phyloP scores from a whole-genome alignment of 2,797 vertebrate species.

The Echeneis naucrates region DNA sequence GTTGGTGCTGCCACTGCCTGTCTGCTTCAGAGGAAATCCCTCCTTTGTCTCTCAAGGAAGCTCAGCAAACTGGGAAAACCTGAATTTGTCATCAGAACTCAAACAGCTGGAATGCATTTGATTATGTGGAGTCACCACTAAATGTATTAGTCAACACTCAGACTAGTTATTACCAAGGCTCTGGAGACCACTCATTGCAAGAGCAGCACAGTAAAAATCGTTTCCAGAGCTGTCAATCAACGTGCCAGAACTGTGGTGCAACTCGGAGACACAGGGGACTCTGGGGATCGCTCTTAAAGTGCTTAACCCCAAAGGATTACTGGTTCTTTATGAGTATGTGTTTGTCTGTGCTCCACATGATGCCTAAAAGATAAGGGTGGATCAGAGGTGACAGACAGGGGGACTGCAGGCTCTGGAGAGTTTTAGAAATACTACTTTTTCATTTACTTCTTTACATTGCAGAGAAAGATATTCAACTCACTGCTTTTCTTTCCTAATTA shows the following conservation, averaged over 20 bases:
- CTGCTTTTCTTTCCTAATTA: neutral
- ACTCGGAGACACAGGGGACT: conserved; percentile 63
- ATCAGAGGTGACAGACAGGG: conserved; percentile 58
- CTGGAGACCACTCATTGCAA: conserved; percentile 72
- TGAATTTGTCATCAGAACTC: conserved; percentile 82
- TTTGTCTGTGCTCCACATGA: conserved; percentile 73
- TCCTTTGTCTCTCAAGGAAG: conserved; percentile 87
- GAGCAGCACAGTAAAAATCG: conserved; percentile 73
- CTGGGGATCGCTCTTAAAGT: conserved; percentile 68
- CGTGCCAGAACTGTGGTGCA: conserved; percentile 67
- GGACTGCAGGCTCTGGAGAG: conserved; percentile 29
- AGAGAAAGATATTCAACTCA: neutral
- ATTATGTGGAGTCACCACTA: conserved; percentile 68
- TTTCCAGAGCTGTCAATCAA: conserved; percentile 78
- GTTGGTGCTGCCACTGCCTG: conserved; percentile 78
- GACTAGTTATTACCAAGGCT: conserved; percentile 69
- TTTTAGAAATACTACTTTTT: neutral
- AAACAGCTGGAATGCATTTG: conserved; percentile 81
- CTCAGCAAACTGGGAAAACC: conserved; percentile 78
- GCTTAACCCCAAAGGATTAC: conserved; percentile 73
- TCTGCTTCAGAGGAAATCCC: conserved; percentile 85
- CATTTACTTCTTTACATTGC: neutral
- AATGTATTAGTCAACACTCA: conserved; percentile 77
- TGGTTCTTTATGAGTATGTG: conserved; percentile 73
- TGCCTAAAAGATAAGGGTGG: conserved; percentile 72